Evolutionary conservation across 2,113 vertebrate species (phyloP).

Genomic region (Platysternon megacephalum): DNA sequence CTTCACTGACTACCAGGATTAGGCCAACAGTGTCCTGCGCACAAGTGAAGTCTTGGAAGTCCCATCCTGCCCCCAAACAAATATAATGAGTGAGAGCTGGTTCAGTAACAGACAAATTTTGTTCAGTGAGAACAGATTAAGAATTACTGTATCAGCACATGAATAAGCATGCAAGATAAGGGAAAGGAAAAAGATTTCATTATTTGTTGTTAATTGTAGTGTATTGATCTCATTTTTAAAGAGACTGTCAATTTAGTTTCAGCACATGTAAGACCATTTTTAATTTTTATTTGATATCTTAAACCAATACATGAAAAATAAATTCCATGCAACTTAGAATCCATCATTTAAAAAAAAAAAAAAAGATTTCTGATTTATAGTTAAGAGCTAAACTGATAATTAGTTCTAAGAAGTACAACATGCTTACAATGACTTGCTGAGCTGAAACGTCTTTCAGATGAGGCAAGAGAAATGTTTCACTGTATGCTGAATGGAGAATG

Average conservation of each 20-base stretch:
- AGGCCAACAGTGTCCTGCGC: neutral
- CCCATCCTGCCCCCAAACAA: neutral
- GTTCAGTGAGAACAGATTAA: neutral
- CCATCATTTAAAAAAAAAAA: neutral
- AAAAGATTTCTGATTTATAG: neutral
- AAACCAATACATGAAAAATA: neutral
- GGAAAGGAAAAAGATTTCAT: neutral
- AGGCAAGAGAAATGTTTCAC: conserved; percentile 89
- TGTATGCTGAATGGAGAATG: conserved; percentile 87
- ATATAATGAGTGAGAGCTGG: neutral
- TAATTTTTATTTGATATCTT: neutral
- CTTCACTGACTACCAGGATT: neutral
- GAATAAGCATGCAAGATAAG: neutral
- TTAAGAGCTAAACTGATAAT: neutral
- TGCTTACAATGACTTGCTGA: conserved; percentile 88
- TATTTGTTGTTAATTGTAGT: neutral
- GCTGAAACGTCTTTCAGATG: conserved; percentile 92
- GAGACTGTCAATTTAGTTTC: neutral
- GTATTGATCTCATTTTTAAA: neutral
- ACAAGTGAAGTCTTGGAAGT: neutral
- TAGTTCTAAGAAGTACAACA: neutral
- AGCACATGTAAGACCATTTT: accelerated
- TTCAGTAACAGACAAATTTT: neutral
- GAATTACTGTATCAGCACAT: neutral
- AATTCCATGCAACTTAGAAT: neutral